Evolutionary conservation across 2,888 invertebrate species (phyloP).

Genomic region (Melolontha melolontha): DNA sequence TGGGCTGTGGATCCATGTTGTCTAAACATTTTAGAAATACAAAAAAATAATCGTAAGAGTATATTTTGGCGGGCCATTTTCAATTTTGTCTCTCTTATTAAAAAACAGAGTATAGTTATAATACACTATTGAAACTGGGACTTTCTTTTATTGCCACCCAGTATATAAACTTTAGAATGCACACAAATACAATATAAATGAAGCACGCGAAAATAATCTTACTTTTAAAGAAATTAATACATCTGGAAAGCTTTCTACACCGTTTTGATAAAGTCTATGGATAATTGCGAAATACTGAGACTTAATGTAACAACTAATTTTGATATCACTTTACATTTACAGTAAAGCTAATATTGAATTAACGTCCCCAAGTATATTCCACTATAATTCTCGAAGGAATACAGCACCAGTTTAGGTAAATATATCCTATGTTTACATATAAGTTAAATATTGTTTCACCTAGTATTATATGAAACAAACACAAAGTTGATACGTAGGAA

Average conservation of each 20-base stretch:
- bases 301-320: constrained; percentile 24
- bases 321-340: constrained; percentile 36
- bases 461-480: constrained; percentile 33
- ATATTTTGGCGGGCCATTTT: too few species aligned
- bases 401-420: constrained; percentile 34
- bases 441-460: constrained; percentile 42
- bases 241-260: neutral
- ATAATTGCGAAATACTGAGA: constrained; percentile 20
- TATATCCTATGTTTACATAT: constrained; percentile 35
- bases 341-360: constrained; percentile 40
- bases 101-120: too few species aligned
- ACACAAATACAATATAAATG: too few species aligned
- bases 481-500: constrained; percentile 29
- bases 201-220: too few species aligned
- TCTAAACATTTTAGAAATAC: too few species aligned
- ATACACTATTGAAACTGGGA: too few species aligned
- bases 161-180: too few species aligned
- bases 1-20: too few species aligned
- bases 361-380: constrained; percentile 29
- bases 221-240: neutral
- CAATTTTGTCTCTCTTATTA: too few species aligned
- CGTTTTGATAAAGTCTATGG: constrained; percentile 1
- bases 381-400: constrained; percentile 25
- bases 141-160: too few species aligned
- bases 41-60: too few species aligned